Conservation (phyloP, 2,888 invertebrate genomes). For the Hofmannophila pseudospretella region DNA sequence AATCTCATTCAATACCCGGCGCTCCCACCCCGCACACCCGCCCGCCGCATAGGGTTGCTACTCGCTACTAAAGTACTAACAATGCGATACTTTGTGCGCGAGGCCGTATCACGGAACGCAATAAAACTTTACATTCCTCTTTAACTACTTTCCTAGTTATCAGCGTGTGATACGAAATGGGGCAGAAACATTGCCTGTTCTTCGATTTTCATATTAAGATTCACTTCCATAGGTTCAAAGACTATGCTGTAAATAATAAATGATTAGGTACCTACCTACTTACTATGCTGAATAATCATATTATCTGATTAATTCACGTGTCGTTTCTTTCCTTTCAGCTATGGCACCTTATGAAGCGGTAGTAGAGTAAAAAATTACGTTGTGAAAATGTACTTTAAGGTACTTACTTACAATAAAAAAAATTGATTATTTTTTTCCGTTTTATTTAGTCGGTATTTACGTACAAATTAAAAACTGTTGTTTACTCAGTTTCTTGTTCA, state of each 20-base stretch:
- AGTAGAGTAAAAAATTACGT: no score
- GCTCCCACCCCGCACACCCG: conserved; percentile 32
- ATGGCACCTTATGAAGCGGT: no score
- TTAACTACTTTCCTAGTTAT: conserved; percentile 70
- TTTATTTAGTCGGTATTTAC: no score
- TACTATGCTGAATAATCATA: conserved; percentile 8
- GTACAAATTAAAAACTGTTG: no score
- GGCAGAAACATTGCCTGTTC: conserved; percentile 44
- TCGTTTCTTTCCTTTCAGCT: no score
- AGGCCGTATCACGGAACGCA: conserved; percentile 61
- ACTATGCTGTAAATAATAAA: background rate
- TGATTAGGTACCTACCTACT: background rate
- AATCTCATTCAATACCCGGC: conserved; percentile 78
- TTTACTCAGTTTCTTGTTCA: no score
- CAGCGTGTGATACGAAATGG: conserved; percentile 59
- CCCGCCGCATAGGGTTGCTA: conserved; percentile 38
- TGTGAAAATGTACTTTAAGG: no score
- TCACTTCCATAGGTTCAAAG: background rate
- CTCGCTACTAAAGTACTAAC: conserved; percentile 44
- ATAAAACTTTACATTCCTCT: conserved; percentile 73
- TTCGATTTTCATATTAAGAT: conserved; percentile 13
- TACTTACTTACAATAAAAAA: no score
- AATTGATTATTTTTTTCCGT: no score
- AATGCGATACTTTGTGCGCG: conserved; percentile 64
- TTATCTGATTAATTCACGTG: no score